phyloP scores from a whole-genome alignment of 2,888 invertebrate species.

The Polydrusus pterygomalis region DNA sequence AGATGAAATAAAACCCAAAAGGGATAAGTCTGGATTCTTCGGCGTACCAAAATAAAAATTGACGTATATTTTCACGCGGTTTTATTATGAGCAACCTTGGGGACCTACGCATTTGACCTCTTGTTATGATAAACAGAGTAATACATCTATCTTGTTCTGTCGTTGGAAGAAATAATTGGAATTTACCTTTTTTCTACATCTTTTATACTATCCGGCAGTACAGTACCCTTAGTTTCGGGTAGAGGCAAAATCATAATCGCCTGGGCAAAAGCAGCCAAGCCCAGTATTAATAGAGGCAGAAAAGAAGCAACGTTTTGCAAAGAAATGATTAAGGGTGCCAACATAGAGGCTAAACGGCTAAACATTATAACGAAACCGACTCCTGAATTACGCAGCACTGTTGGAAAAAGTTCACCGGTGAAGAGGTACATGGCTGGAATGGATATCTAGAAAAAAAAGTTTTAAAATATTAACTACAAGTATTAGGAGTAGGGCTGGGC shows the following conservation, averaged over 20 bases:
- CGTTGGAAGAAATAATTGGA: no score
- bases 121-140: no score
- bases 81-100: no score
- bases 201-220: conserved; percentile 75
- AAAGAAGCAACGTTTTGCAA: conserved; percentile 61
- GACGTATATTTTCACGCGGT: no score
- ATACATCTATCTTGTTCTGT: no score
- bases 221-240: conserved; percentile 69
- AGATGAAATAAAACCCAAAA: no score
- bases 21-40: no score
- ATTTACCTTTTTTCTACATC: conserved; percentile 67
- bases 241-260: conserved; percentile 66
- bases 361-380: conserved; percentile 84
- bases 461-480: no score
- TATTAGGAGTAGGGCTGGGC: no score
- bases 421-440: conserved; percentile 80
- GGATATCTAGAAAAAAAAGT: conserved; percentile 71
- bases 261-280: conserved; percentile 63
- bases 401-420: conserved; percentile 87
- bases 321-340: conserved; percentile 69
- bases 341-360: conserved; percentile 85
- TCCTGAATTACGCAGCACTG: conserved; percentile 84
- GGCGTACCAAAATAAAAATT: no score
- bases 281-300: conserved; percentile 67
- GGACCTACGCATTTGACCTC: no score